These are phyloP conservation scores for Ips nitidus DNA, from an alignment of 1,140 invertebrate genomes.

Conservation along the genomic window DNA sequence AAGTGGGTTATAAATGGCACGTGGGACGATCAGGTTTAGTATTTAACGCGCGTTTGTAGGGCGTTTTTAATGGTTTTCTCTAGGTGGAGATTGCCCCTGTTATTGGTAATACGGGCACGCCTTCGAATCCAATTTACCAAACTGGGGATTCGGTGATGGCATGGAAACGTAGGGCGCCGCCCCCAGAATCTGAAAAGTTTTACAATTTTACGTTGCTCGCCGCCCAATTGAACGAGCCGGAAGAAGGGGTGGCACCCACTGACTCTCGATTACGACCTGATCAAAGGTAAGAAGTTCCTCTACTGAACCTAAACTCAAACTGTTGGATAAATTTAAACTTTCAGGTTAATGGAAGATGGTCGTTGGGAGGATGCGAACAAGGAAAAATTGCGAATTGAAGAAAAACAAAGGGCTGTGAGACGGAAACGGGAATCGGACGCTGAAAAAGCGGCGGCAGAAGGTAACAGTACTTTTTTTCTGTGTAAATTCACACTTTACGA, in stretches of 20 bases:
- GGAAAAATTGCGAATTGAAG: conserved; percentile 87
- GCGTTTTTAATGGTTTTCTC: neutral
- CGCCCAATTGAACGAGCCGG: conserved; percentile 93
- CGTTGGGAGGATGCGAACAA: conserved; percentile 95
- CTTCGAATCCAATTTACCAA: conserved; percentile 87
- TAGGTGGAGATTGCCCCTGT: conserved; percentile 83
- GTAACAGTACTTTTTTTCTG: conserved; percentile 49
- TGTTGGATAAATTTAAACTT: neutral
- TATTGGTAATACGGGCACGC: conserved; percentile 67
- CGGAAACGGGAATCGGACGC: conserved; percentile 75
- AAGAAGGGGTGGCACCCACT: conserved; percentile 91
- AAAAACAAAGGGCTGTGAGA: conserved; percentile 84
- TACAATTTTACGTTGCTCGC: conserved; percentile 96
- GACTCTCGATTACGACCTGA: conserved; percentile 79
- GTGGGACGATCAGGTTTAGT: conserved; percentile 86
- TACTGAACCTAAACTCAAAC: neutral
- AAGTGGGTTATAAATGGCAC: conserved; percentile 55
- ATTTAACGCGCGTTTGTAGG: neutral
- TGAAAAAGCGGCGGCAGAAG: conserved; percentile 74
- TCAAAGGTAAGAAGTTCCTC: conserved; percentile 32
- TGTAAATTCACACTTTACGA: neutral
- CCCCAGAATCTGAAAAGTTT: conserved; percentile 70
- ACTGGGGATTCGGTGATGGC: conserved; percentile 80
- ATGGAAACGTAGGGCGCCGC: conserved; percentile 81
- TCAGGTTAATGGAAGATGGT: conserved; percentile 89